Evolutionary conservation across 2,113 vertebrate genomes (phyloP), one percentile per base, ranked within the genome.

Genomic region (Sorex araneus): DNA sequence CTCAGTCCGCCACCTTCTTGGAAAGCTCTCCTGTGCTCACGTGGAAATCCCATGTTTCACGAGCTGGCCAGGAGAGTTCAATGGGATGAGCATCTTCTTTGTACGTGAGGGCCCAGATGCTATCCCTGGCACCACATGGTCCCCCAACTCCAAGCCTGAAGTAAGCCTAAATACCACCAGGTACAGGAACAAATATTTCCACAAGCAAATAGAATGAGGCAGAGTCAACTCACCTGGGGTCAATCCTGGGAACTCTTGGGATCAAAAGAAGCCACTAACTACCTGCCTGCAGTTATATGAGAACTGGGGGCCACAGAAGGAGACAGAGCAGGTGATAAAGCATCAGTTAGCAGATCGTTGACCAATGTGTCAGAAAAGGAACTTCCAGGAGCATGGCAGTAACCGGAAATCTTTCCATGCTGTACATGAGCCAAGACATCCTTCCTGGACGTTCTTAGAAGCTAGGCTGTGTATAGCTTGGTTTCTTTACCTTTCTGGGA

Each of bases 281-380:
- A 13, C 69, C 50, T 73, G 23, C 34, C 34, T 63, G 3, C 4
- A 16, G 64, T 21, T 10, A 9, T 21, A 8, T 1, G 11, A 40
- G n/a, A 7, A 2, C 2, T 7, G 1, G 23, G 23, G 4, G 6
- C 1, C 7, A 18, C 0, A 5, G 8, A 11, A 57, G 47, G 45
- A 60, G 4, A 1, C 32, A 76, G 75, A 80, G 47, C 4, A 10
- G 30, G 40, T 60, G 18, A 79, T 69, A 36, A 27, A 3, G n/a
- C 36, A 28, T 47, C 83, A 69, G 75, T 1, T 5, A 91, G 28
- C 45, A 82, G 73, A 64, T 30, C 28, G 0, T 4, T 57, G 7
- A 13, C 30, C 40, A 54, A 19, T 8, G 21, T 40, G 21, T 40
- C 36, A 47, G 43, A 74, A 60, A 91, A 74, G 25, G 15, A 28